Base-by-base conservation (phyloP, 2,113 vertebrate species). In the Aptenodytes patagonicus region DNA sequence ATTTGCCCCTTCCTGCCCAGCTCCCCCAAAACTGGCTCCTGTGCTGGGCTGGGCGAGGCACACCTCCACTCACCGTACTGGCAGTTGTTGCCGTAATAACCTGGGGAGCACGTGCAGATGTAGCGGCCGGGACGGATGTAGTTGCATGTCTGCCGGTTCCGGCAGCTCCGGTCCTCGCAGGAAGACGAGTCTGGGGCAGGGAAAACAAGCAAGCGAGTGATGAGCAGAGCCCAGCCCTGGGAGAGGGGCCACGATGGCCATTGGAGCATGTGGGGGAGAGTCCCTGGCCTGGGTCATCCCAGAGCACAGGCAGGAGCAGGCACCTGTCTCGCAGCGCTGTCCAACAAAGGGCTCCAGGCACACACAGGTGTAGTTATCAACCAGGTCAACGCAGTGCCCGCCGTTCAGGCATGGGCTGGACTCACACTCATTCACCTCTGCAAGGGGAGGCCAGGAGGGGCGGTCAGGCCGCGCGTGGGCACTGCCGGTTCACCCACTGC, bases 281-380 rank as follows among this genome's bases (percentile, higher is more conserved):
- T 57, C 62, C 38, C 68, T 36, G 26, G 17, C 0, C 0, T 1
- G 58, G 87, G 42, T 18, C 4, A 6, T 40, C 5, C n/a, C 4
- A 3, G 55, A 65, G 34, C 3, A 1, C 58, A 34, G 77, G 44
- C 44, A 46, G 77, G 17, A 76, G 62, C 70, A 32, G 61, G 95
- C 95, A 99, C 99, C 99, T 99, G 98, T 99, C 96, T 99, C 99
- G 6, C 99, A 99, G 96, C 95, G 98, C 17, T 65, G 95, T 94
- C 99, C 99, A 42, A 97, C 98, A 91, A 99, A 99, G 90, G 97
- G 95, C 60, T 97, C 90, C 3, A 97, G 92, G 85, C 99, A 99
- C 58, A 97, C 38, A 36, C 99, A 99, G 91, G 98, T 98, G 97
- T 99, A 99, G 95, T 98, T 98, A 83, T 98, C 92, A 17, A 98